These are phyloP conservation scores for Sicus ferrugineus DNA, from an alignment of 2,888 invertebrate genomes.

Conservation along the genomic window DNA sequence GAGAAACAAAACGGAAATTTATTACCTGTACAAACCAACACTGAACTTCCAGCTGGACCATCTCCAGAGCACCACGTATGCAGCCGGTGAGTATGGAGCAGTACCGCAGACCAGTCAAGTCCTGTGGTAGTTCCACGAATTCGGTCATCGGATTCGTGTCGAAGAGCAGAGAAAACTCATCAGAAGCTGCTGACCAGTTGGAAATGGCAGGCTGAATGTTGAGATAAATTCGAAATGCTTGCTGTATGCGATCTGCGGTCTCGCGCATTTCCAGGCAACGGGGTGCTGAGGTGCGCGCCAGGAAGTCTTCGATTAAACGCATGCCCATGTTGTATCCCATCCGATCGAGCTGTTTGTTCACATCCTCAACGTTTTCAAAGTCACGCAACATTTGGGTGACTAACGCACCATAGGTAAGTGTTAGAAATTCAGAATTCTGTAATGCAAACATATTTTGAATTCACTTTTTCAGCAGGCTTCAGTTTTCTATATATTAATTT, in stretches of 20 bases:
- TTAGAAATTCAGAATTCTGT: constrained; percentile 95
- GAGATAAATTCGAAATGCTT: constrained; percentile 80
- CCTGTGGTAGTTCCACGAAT: constrained; percentile 94
- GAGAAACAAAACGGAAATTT: not conserved
- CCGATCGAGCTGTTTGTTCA: constrained; percentile 94
- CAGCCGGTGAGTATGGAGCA: constrained; percentile 92
- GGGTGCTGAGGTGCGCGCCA: constrained; percentile 88
- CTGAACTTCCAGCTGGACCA: constrained; percentile 97
- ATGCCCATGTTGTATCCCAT: constrained; percentile 99
- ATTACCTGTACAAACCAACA: constrained; percentile 86
- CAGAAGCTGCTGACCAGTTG: constrained; percentile 92
- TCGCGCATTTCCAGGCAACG: constrained; percentile 96
- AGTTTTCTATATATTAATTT: too few species aligned
- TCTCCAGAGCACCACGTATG: constrained; percentile 94
- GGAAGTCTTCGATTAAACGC: constrained; percentile 95
- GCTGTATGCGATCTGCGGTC: constrained; percentile 94
- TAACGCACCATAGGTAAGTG: constrained; percentile 96
- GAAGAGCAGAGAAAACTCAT: constrained; percentile 95
- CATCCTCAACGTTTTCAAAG: constrained; percentile 95
- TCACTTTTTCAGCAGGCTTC: too few species aligned
- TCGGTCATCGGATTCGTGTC: constrained; percentile 96
- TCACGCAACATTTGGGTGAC: constrained; percentile 97
- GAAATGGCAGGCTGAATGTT: constrained; percentile 92
- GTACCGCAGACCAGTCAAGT: constrained; percentile 84
- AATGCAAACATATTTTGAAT: constrained; percentile 23